These are phyloP conservation scores for Drosophila planitibia DNA, from an alignment of 2,888 invertebrate genomes.

Conservation along the genomic window DNA sequence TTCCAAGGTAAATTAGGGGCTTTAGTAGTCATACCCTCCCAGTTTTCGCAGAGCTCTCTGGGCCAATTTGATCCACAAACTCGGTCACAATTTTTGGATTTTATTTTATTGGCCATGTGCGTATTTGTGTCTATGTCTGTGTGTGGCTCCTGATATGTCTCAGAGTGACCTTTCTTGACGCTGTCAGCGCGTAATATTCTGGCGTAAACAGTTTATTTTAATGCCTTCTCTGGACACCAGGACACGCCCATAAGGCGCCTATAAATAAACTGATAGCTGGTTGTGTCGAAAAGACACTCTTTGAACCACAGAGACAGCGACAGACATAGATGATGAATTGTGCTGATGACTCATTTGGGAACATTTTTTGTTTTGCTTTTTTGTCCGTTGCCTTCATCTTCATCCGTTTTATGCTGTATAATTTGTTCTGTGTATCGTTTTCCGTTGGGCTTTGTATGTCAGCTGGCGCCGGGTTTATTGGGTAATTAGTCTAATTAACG, in stretches of 20 bases:
- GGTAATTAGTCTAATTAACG: conserved; percentile 74
- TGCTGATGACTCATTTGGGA: conserved; percentile 74
- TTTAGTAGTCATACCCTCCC: neutral
- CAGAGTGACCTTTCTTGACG: neutral
- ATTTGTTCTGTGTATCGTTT: conserved; percentile 21
- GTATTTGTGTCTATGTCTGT: conserved; percentile 1
- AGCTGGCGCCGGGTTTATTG: conserved; percentile 53
- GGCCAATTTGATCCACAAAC: conserved; percentile 4
- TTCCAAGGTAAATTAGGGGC: neutral
- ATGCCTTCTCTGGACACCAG: conserved; percentile 30
- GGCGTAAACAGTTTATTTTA: conserved; percentile 63
- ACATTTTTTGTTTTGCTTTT: conserved; percentile 25
- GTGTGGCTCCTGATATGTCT: conserved; percentile 1
- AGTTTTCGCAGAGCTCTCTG: neutral
- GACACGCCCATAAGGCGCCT: conserved; percentile 27
- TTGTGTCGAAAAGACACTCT: conserved; percentile 12
- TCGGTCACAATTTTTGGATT: conserved; percentile 20
- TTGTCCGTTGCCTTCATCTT: conserved; percentile 15
- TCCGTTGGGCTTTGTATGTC: conserved; percentile 5
- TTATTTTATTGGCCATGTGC: conserved; percentile 19
- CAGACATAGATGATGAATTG: conserved; percentile 73
- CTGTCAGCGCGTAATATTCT: conserved; percentile 44
- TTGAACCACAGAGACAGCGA: conserved; percentile 21
- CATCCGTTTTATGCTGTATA: conserved; percentile 16
- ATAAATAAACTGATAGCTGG: conserved; percentile 52